Evolutionary conservation across 2,113 vertebrate species (phyloP), one percentile per base, ranked within the genome.

Genomic region (Stercorarius parasiticus): DNA sequence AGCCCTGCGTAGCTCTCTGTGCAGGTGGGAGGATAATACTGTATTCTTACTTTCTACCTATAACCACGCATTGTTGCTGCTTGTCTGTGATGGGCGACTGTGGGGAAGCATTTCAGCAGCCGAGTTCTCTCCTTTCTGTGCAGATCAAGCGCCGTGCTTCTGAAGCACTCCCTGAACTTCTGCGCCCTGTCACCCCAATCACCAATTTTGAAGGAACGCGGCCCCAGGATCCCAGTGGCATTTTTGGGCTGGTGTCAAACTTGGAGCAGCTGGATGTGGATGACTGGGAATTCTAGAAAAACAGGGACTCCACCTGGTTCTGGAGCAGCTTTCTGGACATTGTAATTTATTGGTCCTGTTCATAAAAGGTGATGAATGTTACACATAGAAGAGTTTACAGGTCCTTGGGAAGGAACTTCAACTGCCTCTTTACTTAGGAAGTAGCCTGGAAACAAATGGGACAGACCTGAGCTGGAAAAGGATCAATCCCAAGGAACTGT

Each of bases 221-320:
- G 88, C 96, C 89, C 14, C 98, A 98, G 93, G 98, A 99, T 77
- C 98, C 98, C 55, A 98, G 98, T 25, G 98, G 98, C 30, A 97
- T 99, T 96, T 99, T 99, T 69, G 99, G 98, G 88, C 96, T 99
- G 92, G 99, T 99, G 64, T 98, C 99, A 3, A 97, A 98, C 80
- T 97, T 99, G 94, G 98, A 99, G 96, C 99, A 99, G 94, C 97
- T 99, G 93, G 99, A 99, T 45, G 98, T 99, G 96, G 99, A 99
- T 26, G 99, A 99, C 97, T 99, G 99, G 99, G 99, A 99, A 86
- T 99, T 99, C 98, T 99, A 98, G 96, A 95, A 32, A 43, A 65
- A 66, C 2, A 27, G 56, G 26, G 82, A 85, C 66, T 71, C 8
- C 9, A 16, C 23, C 18, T 52, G 42, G 9, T 50, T 78, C 55